Percentiles rank a stretch among this genome's conserved stretches.
These are phyloP conservation scores for Tachyglossus aculeatus DNA, from an alignment of 2,797 vertebrate species.

Conservation along the genomic window DNA sequence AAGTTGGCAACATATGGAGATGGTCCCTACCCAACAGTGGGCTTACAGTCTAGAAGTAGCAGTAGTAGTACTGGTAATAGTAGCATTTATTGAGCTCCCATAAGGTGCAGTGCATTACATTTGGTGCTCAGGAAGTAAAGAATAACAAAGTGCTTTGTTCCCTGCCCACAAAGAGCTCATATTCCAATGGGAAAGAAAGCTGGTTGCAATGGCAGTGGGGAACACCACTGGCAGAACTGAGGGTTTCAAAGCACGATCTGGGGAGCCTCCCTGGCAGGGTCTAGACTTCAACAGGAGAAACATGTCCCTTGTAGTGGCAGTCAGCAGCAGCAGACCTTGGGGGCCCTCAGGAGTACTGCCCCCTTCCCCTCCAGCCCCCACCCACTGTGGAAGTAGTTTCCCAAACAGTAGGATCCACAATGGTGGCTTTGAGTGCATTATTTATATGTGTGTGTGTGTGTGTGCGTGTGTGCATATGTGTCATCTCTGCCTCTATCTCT, in stretches of 20 bases:
- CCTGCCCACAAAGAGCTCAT: too few species aligned
- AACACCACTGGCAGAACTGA: not conserved
- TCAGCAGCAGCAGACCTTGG: not conserved
- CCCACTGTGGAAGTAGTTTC: not conserved
- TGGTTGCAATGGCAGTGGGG: too few species aligned
- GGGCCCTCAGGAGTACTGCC: fast-evolving
- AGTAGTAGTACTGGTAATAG: too few species aligned
- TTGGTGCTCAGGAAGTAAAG: too few species aligned
- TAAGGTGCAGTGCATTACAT: too few species aligned
- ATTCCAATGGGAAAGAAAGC: too few species aligned
- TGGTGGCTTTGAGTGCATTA: too few species aligned
- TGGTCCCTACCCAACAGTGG: too few species aligned
- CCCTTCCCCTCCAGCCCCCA: fast-evolving
- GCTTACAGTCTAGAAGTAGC: too few species aligned
- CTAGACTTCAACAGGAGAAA: not conserved
- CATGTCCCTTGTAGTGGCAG: not conserved
- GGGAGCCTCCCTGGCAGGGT: not conserved
- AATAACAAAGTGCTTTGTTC: too few species aligned
- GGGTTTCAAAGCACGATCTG: not conserved
- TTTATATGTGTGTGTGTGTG: not conserved
- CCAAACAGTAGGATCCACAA: fast-evolving
- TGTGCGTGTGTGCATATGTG: not conserved
- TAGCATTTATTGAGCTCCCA: too few species aligned
- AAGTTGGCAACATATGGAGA: too few species aligned
- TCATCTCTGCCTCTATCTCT: not conserved